Base-by-base conservation (phyloP, 2,888 invertebrate genomes). In the Nymphalis polychloros region DNA sequence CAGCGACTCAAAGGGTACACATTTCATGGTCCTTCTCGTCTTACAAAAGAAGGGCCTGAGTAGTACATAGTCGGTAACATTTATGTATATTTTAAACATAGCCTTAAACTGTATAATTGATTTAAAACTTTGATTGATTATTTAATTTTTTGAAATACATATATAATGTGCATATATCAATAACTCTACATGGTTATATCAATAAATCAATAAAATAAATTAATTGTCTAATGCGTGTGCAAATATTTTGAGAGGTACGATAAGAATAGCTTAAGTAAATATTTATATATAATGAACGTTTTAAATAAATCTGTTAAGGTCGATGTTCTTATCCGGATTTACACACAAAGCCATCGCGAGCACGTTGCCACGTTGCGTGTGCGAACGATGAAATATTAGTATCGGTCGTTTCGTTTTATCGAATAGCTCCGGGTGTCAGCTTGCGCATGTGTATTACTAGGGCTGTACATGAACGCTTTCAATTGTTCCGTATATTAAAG, bases 361-460 rank as follows among this genome's bases (percentile, higher is more conserved):
- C 82, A 80, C 82, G 55, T 57, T 57, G 55, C 31, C 23, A 80
- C 81, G 67, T 84, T 84, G 83, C 81, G 82, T 85, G 81, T 82
- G 82, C 81, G 82, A 84, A 85, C 84, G 80, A 84, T 86, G 84
- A 86, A 84, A 85, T 86, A 84, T 86, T 84, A 79, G 57, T 57
- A 57, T 78, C 82, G 82, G 78, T 76, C 76, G 75, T 76, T 75
- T 73, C 74, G 75, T 73, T 75, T 73, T 83, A 82, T 83, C 81
- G 81, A 79, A 80, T 78, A 75, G 74, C 76, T 72, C 75, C 72
- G 75, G 78, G 57, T 57, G 57, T 76, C 74, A 72, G 77, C 78
- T 79, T 77, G 82, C 79, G 79, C 78, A 73, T 64, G 73, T 77
- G 77, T 73, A 73, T 72, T 19, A 10, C 19, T 41, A 31, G 35